Base-by-base conservation (phyloP, 2,888 invertebrate species). In the Ceratothoa steindachneri region DNA sequence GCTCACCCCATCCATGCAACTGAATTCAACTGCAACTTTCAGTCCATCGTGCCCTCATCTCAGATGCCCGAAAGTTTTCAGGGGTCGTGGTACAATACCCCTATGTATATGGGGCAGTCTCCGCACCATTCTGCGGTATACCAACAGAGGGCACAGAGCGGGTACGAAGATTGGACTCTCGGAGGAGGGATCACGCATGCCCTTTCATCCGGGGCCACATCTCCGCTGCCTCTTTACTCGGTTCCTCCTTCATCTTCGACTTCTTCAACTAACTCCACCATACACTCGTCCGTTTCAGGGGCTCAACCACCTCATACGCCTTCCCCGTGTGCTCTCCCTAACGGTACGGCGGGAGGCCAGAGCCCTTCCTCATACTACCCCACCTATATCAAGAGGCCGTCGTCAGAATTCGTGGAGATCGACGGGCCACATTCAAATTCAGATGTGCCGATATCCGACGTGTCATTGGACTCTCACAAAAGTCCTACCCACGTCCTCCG, bases 401-500 rank as follows among this genome's bases (percentile, higher is more conserved):
- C 12, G 9, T 9, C 60, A 24, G 60, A 60, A 7, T 41, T 41
- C 41, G 41, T 5, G 5, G 41, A 41, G 15, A 41, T 15, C 15
- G 41, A 41, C 7, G 41, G 41, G 7, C 5, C 41, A 9, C 41
- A 41, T 15, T 41, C 41, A 9, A 41, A 5, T 9, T 15, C 41
- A 15, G 24, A n/a, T 7, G 19, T 60, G 19, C 60, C 60, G 9
- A n/a, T 22, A 24, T 22, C 19, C 5, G 19, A n/a, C 9, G 19
- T 60, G 19, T n/a, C 60, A n/a, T 9, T 60, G 19, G 19, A 24
- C 29, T 7, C 30, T 22, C 67, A n/a, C 31, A 19, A 7, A 67
- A 67, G 31, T 19, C 64, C 22, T 30, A 19, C 64, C 30, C 29
- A 72, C 52, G 67, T 69, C 29, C 68, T 75, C 51, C 87, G 90